Conservation (phyloP, 2,888 invertebrate genomes). For the Argyra leucocephala region DNA sequence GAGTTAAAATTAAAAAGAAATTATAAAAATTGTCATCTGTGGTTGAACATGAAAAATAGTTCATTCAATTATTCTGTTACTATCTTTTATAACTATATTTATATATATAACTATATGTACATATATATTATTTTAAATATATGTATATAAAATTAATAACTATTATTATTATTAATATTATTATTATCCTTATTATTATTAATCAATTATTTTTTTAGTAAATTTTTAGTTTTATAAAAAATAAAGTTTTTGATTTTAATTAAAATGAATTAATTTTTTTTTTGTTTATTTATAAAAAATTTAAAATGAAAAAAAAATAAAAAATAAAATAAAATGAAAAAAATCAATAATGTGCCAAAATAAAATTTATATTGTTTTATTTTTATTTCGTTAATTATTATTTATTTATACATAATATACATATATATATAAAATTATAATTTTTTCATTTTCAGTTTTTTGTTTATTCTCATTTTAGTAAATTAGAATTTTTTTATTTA, state of each 20-base stretch:
- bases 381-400: slow-evolving; percentile 9
- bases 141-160: not conserved
- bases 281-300: slow-evolving; percentile 18
- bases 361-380: not conserved
- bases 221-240: not conserved
- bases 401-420: slow-evolving; percentile 11
- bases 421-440: not conserved
- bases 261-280: not conserved
- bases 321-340: not conserved
- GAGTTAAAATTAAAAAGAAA: not conserved
- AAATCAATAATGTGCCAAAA: slow-evolving; percentile 18
- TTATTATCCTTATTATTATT: no score
- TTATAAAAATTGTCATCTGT: not conserved
- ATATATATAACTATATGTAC: not conserved
- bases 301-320: not conserved
- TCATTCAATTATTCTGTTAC: not conserved
- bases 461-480: not conserved
- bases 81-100: not conserved
- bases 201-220: not conserved
- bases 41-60: not conserved
- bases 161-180: no score
- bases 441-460: slow-evolving; percentile 2
- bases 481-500: no score
- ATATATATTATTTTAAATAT: not conserved
- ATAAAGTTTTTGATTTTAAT: not conserved